Evolutionary conservation across 2,113 vertebrate genomes (phyloP).

Genomic region (Upupa epops): DNA sequence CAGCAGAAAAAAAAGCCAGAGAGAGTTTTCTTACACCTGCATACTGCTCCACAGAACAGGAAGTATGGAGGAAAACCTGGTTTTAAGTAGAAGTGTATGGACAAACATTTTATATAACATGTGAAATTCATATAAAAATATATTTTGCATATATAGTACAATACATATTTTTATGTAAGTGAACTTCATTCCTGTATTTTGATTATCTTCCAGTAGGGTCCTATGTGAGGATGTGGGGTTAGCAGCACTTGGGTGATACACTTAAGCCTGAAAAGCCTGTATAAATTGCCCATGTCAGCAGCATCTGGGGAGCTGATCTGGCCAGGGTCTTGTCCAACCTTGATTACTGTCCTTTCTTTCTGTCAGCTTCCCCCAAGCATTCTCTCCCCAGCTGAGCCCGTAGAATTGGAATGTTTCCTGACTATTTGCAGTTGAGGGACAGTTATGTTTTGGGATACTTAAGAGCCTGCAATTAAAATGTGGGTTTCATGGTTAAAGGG

Average conservation of each 20-base stretch:
- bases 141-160: too few relatives aligned
- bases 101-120: too few relatives aligned
- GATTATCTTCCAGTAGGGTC: neutral
- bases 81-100: neutral
- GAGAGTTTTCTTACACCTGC: neutral
- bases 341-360: accelerated
- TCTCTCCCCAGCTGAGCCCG: neutral
- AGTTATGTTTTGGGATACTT: neutral
- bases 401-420: neutral
- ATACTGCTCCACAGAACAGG: neutral
- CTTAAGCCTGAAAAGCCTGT: neutral
- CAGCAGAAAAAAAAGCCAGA: neutral
- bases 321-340: neutral
- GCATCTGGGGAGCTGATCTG: neutral
- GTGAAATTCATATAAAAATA: too few relatives aligned
- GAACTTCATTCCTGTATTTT: neutral
- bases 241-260: neutral
- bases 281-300: neutral
- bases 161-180: neutral
- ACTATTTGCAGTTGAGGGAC: neutral
- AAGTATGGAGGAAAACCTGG: neutral
- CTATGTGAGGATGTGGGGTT: accelerated
- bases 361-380: neutral
- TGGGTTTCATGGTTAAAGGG: neutral
- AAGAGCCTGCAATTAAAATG: neutral